Evolutionary conservation across 1,140 invertebrate species (phyloP), one percentile per base, ranked within the genome.

Genomic region (Ylistrum balloti): DNA sequence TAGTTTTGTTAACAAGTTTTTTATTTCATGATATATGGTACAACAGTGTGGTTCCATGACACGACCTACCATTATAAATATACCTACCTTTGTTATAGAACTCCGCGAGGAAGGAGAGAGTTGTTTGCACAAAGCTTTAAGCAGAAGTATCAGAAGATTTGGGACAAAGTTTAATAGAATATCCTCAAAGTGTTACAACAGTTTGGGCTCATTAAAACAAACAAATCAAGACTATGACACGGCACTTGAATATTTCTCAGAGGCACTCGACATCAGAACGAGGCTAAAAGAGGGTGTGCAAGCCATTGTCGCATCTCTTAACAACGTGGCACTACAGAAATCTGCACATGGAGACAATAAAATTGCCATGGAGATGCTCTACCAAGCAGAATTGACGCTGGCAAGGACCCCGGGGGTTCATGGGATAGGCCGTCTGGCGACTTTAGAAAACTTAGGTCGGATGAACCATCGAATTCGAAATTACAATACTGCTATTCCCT

Each of bases 221-320:
- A 74, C 56, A 5, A n/a, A n/a, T 28, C 56, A 74, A 74, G 56
- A 74, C 56, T 74, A 74, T n/a, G 56, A 74, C n/a, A n/a, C 56
- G 2, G 56, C 56, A 74, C 28, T 74, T 2, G 56, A 74, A 74
- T 74, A 74, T 17, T 74, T 74, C n/a, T 28, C 56, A 11, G 56
- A 74, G 28, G 56, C 56, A 28, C 56, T 74, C 3, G 56, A 74
- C 2, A 74, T 74, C 22, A 74, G 56, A 17, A 74, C 56, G 9
- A 28, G 0, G n/a, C 0, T 74, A 5, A 74, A 74, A n/a, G 56
- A 74, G n/a, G 56, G 56, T 3, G 56, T 74, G 5, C 56, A 74
- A 5, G 56, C 56, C 22, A 74, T 28, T 9, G 56, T 74, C 0
- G 56, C 56, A 7, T 74, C 56, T 74, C 56, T 74, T n/a, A 74